Base-by-base conservation (phyloP, 2,113 vertebrate species). In the Tachysurus vachellii region DNA sequence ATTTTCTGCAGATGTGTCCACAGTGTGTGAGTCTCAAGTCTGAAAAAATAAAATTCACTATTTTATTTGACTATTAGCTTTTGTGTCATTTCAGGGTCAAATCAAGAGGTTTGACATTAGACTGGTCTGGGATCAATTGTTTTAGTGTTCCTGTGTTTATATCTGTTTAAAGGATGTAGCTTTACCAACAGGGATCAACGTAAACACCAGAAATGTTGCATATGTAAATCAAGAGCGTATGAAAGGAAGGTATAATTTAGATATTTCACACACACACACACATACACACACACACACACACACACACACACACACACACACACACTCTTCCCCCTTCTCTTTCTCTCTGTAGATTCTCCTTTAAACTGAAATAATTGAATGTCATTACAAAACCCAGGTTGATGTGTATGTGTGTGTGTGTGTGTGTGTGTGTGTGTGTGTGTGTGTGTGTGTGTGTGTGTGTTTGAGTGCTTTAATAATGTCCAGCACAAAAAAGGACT, bases 401-500 rank as follows among this genome's bases (percentile, higher is more conserved):
- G 9, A 21, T 53, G 36, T 23, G 71, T 53, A 44, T 53, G 70
- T 73, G 70, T 73, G 70, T 71, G 70, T 73, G 70, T 73, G 70
- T 73, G 70, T 73, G 36, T 44, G 70, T 44, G 70, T 73, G 70
- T 73, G 70, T 73, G 36, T 66, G 66, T 73, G 66, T 36, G 66
- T 17, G 66, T 71, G 66, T 68, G 64, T 68, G 64, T 36, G 28
- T 31, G 56, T 26, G 16, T 36, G 16, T 42, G 42, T 56, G 61
- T 82, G 17, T n/a, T 14, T 88, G 53, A 83, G 62, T 21, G 21
- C 76, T n/a, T n/a, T 85, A 87, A 89, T 89, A 85, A 89, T 81
- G 62, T 62, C 81, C 50, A 62, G 54, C 36, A 70, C 77, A 80
- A 62, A 62, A 85, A 54, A 73, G 23, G 76, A 88, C 31, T 53